Evolutionary conservation across 2,797 vertebrate genomes (phyloP).

Genomic region (Phyllotis vaccarum): DNA sequence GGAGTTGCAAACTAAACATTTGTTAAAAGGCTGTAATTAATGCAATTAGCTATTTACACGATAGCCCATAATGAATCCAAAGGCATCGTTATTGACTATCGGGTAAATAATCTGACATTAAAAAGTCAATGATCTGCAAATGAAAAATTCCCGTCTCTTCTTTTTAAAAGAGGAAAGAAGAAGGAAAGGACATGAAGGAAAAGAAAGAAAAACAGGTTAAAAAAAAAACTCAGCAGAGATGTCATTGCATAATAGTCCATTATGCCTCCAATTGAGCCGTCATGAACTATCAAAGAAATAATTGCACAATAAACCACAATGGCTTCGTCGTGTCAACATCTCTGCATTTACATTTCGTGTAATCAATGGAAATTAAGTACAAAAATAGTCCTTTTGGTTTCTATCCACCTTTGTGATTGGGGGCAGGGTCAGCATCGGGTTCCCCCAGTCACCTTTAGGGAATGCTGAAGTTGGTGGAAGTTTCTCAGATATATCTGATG

Average conservation of each 20-base stretch:
- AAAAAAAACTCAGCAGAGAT: conserved; percentile 57
- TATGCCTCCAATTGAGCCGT: conserved; percentile 65
- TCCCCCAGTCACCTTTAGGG: not conserved
- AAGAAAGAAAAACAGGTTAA: conserved; percentile 67
- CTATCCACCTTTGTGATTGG: conserved; percentile 21
- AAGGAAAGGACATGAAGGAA: conserved; percentile 64
- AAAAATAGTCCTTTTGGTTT: conserved; percentile 80
- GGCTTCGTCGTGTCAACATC: conserved; percentile 86
- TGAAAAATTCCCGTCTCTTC: conserved; percentile 77
- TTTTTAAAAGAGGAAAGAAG: conserved; percentile 67
- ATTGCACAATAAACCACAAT: conserved; percentile 64
- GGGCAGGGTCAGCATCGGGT: not conserved
- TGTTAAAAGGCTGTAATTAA: conserved; percentile 85
- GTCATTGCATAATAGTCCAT: conserved; percentile 69
- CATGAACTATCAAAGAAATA: conserved; percentile 73
- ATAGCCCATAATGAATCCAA: conserved; percentile 82
- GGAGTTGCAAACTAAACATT: conserved; percentile 81
- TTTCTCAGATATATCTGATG: not conserved
- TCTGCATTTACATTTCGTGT: conserved; percentile 90
- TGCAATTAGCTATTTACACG: conserved; percentile 83
- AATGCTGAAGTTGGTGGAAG: not conserved
- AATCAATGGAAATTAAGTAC: conserved; percentile 78
- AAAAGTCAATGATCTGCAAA: conserved; percentile 83
- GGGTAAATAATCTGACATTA: conserved; percentile 85
- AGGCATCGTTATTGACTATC: conserved; percentile 83